Evolutionary conservation across 2,888 invertebrate species (phyloP).

Genomic region (Habrosyne pyritoides): DNA sequence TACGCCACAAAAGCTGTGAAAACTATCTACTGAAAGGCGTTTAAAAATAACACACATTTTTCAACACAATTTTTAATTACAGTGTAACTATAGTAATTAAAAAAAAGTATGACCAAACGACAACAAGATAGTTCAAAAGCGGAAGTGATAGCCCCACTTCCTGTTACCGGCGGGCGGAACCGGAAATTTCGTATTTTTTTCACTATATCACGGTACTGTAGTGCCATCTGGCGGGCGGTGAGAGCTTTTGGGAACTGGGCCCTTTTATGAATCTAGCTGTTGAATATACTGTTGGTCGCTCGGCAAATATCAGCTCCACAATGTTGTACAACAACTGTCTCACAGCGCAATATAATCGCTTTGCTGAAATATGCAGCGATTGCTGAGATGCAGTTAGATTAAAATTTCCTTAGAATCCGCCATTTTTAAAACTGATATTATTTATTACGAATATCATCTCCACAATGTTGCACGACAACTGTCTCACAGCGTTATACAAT

Average conservation of each 20-base stretch:
- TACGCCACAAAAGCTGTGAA: too few relatives aligned
- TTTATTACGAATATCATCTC: not conserved
- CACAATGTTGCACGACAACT: not conserved
- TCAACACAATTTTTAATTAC: too few relatives aligned
- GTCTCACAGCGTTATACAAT: too few relatives aligned
- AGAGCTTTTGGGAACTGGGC: not conserved
- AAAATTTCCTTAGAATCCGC: not conserved
- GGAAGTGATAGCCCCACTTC: constrained; percentile 1
- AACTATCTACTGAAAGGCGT: too few relatives aligned
- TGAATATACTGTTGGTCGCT: too few relatives aligned
- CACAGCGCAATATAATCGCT: not conserved
- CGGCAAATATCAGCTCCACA: not conserved
- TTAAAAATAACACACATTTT: too few relatives aligned
- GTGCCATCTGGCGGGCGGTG: not conserved
- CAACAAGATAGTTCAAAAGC: not conserved
- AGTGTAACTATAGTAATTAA: too few relatives aligned
- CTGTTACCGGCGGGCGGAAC: constrained; percentile 1
- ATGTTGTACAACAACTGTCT: not conserved
- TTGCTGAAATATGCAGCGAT: not conserved
- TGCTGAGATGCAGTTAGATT: not conserved
- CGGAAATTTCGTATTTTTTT: not conserved
- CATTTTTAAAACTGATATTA: not conserved
- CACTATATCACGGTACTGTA: not conserved
- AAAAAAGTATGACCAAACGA: too few relatives aligned
- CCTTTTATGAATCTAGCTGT: not conserved